Percentiles rank a stretch among this genome's conserved stretches.
These are phyloP conservation scores for Empidonax traillii DNA, from an alignment of 2,113 vertebrate genomes.

Conservation along the genomic window DNA sequence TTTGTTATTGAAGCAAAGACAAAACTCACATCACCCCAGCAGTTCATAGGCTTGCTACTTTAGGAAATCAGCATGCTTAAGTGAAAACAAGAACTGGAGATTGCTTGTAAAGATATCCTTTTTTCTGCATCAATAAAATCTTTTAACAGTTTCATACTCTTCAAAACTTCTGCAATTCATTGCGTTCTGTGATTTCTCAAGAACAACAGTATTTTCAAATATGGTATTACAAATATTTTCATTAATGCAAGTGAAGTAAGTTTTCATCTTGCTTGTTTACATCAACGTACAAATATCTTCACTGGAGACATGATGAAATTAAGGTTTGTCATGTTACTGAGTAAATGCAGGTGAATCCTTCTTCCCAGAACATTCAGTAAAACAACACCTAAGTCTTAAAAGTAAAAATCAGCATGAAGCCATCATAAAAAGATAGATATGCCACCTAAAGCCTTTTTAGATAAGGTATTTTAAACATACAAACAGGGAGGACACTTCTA, in stretches of 20 bases:
- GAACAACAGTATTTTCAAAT: neutral
- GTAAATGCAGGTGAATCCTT: neutral
- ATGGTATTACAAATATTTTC: neutral
- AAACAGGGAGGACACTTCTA: neutral
- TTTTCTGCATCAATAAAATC: neutral
- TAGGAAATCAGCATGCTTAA: neutral
- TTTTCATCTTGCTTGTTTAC: neutral
- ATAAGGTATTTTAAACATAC: neutral
- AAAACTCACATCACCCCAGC: neutral
- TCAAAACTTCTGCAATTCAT: neutral
- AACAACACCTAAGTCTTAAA: neutral
- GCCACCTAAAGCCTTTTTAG: neutral
- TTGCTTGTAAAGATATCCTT: neutral
- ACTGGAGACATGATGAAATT: neutral
- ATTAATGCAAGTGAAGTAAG: neutral
- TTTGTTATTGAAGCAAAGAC: neutral
- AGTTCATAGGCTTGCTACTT: neutral
- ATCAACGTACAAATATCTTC: neutral
- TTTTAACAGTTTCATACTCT: neutral
- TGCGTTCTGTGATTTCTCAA: neutral
- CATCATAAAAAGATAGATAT: neutral
- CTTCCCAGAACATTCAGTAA: neutral
- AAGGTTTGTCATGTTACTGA: neutral
- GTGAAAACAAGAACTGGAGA: neutral
- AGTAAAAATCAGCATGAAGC: neutral